Evolutionary conservation across 2,888 invertebrate genomes (phyloP).

Genomic region (Mayetiola destructor): DNA sequence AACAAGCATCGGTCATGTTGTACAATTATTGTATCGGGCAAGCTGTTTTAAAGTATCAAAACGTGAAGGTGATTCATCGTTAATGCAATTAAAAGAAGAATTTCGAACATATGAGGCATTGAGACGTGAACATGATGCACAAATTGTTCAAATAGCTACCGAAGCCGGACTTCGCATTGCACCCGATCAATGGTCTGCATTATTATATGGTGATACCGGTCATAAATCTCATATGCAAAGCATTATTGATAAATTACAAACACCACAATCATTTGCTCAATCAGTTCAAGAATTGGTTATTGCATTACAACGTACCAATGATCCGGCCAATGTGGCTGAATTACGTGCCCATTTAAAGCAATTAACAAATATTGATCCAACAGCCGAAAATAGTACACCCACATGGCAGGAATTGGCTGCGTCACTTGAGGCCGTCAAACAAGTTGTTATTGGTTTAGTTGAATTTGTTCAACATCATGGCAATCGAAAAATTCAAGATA

Average conservation of each 20-base stretch:
- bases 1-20: slow-evolving; percentile 97
- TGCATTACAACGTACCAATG: slow-evolving; percentile 72
- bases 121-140: slow-evolving; percentile 90
- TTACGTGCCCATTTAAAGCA: slow-evolving; percentile 68
- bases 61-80: slow-evolving; percentile 87
- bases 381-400: slow-evolving; percentile 50
- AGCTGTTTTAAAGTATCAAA: slow-evolving; percentile 98
- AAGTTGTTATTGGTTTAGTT: slow-evolving; percentile 61
- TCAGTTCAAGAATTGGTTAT: slow-evolving; percentile 84
- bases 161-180: slow-evolving; percentile 94
- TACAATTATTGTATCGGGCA: slow-evolving; percentile 91
- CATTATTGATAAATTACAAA: slow-evolving; percentile 80
- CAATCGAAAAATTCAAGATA: slow-evolving; percentile 46
- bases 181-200: slow-evolving; percentile 95
- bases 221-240: slow-evolving; percentile 97
- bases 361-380: slow-evolving; percentile 74
- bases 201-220: slow-evolving; percentile 86
- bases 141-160: slow-evolving; percentile 95
- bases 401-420: slow-evolving; percentile 49
- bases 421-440: slow-evolving; percentile 51
- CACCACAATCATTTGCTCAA: slow-evolving; percentile 81
- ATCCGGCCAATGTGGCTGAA: slow-evolving; percentile 66
- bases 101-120: slow-evolving; percentile 88
- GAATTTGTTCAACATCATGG: slow-evolving; percentile 65
- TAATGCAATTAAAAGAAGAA: slow-evolving; percentile 96